Percentiles rank a stretch among this genome's conserved stretches.
These are phyloP conservation scores for Abscondita cerata DNA, from an alignment of 2,888 invertebrate genomes.

Conservation along the genomic window DNA sequence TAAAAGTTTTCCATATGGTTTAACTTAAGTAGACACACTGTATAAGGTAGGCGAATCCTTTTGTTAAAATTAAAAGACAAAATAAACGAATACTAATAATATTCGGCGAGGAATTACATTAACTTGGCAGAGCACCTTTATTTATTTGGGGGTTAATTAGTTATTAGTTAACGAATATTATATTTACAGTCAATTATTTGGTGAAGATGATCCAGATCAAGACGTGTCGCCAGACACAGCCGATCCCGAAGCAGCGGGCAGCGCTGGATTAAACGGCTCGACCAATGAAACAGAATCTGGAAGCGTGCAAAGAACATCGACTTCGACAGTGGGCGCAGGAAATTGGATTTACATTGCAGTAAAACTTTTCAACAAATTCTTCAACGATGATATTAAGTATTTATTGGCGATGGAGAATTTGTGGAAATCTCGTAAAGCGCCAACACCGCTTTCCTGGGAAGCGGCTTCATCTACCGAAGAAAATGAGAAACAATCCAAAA, in stretches of 20 bases:
- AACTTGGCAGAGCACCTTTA: too few species aligned
- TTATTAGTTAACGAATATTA: too few species aligned
- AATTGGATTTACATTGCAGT: conserved; percentile 81
- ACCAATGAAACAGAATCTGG: conserved; percentile 57
- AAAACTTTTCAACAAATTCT: conserved; percentile 91
- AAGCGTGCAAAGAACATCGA: conserved; percentile 69
- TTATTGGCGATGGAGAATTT: conserved; percentile 91
- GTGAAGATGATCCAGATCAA: conserved; percentile 95
- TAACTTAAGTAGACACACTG: too few species aligned
- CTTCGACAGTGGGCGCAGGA: conserved; percentile 89
- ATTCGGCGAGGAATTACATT: too few species aligned
- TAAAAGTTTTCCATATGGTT: too few species aligned
- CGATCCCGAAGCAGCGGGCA: conserved; percentile 88
- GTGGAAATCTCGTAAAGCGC: conserved; percentile 91
- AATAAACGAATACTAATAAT: too few species aligned
- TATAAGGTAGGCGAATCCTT: too few species aligned
- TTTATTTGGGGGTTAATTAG: too few species aligned
- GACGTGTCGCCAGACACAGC: conserved; percentile 98
- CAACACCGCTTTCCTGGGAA: conserved; percentile 79
- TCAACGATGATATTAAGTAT: conserved; percentile 93
- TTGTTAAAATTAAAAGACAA: too few species aligned
- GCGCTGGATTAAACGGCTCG: conserved; percentile 69
- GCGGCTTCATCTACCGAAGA: conserved; percentile 52
- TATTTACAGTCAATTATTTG: conserved; percentile 88
- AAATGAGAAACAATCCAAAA: conserved; percentile 36